A percentile compares a stretch with the other conserved stretches of the same genome.
Evolutionary conservation across 2,797 vertebrate species (phyloP).

Genomic region (Scolopax rusticola): DNA sequence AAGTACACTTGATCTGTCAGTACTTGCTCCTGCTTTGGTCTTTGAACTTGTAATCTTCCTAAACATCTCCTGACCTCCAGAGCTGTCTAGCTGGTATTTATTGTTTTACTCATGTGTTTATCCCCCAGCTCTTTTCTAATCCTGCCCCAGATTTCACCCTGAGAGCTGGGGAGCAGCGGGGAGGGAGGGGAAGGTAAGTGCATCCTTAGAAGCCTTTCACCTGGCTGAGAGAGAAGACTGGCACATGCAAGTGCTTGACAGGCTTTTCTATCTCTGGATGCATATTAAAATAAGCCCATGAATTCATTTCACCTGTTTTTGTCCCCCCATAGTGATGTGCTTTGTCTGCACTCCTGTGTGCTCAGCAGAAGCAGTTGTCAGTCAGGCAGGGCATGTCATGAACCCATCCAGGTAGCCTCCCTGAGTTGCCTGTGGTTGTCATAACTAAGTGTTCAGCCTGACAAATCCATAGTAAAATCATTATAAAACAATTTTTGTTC

Average conservation of each 20-base stretch:
- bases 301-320: background rate
- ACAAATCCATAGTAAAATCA: background rate
- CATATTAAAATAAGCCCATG: background rate
- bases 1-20: background rate
- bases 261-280: background rate
- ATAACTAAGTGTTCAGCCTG: background rate
- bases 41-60: constrained; percentile 55
- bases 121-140: constrained; percentile 19
- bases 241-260: rapidly evolving
- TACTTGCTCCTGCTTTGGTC: background rate
- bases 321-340: rapidly evolving
- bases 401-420: background rate
- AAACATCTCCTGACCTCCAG: constrained; percentile 47
- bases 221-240: background rate
- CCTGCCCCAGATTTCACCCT: constrained; percentile 32
- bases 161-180: background rate
- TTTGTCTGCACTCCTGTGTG: background rate
- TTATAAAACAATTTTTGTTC: background rate
- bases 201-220: background rate
- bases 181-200: background rate
- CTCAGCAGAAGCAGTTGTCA: background rate
- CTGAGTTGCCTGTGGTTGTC: background rate
- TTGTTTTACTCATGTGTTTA: constrained; percentile 48
- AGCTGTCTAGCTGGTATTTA: constrained; percentile 58
- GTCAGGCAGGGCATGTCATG: background rate